Evolutionary conservation across 2,113 vertebrate genomes (phyloP).

Genomic region (Tragelaphus strepsiceros): DNA sequence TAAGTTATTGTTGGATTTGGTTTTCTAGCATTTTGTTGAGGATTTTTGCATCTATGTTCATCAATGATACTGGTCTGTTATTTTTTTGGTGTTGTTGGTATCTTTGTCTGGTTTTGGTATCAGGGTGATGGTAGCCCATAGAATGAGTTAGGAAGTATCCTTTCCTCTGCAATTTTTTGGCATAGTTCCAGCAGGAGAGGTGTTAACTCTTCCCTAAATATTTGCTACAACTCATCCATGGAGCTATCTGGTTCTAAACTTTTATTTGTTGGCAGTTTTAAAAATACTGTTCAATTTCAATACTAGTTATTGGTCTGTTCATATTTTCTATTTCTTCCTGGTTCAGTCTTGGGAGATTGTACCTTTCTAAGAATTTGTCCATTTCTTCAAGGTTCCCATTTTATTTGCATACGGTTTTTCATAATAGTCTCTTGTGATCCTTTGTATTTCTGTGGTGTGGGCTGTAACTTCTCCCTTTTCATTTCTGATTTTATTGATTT

Average conservation of each 20-base stretch:
- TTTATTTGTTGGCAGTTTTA: background rate
- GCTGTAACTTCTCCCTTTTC: background rate
- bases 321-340: background rate
- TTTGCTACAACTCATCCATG: background rate
- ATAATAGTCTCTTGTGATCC: background rate
- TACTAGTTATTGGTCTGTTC: background rate
- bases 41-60: background rate
- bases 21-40: background rate
- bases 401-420: background rate
- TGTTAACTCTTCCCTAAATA: background rate
- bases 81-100: background rate
- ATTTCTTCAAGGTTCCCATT: background rate
- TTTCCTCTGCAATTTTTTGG: background rate
- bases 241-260: background rate
- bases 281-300: background rate
- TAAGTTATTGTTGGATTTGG: background rate
- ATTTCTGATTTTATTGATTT: background rate
- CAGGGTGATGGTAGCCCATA: background rate
- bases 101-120: background rate
- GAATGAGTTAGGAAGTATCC: background rate
- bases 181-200: background rate
- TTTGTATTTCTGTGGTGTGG: background rate
- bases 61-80: background rate
- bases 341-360: background rate
- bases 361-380: background rate